These are phyloP conservation scores for Gastrophysa polygoni DNA, from an alignment of 2,888 invertebrate genomes.

Conservation along the genomic window DNA sequence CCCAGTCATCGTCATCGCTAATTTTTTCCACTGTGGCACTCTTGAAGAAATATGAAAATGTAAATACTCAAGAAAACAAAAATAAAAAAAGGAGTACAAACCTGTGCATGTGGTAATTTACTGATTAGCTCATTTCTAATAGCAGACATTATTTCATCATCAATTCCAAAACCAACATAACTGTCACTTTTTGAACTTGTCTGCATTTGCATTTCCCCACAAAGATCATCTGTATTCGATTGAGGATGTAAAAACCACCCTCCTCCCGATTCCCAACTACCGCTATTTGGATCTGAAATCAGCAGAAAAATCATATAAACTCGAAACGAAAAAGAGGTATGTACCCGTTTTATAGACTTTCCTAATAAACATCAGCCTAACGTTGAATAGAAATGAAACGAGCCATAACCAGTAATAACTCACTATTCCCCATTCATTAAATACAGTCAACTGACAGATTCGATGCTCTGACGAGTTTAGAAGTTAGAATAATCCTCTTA, in stretches of 20 bases:
- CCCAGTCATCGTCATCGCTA: conserved; percentile 55
- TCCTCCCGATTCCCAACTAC: conserved; percentile 47
- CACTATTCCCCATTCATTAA: no score
- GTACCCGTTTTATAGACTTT: no score
- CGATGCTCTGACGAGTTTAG: no score
- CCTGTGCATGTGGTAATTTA: conserved; percentile 73
- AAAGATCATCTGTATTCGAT: conserved; percentile 46
- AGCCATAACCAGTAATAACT: no score
- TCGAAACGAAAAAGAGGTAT: no score
- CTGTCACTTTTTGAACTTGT: conserved; percentile 40
- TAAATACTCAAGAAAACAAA: background rate
- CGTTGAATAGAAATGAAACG: no score
- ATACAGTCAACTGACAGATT: no score
- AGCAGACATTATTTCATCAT: conserved; percentile 74
- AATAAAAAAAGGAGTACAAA: conserved; percentile 38
- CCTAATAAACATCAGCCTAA: no score
- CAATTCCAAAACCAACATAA: conserved; percentile 66
- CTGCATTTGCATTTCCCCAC: conserved; percentile 47
- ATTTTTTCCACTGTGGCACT: conserved; percentile 50
- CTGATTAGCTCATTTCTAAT: conserved; percentile 72
- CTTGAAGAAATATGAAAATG: conserved; percentile 30
- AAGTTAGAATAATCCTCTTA: no score
- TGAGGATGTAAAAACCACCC: conserved; percentile 60
- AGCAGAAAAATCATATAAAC: no score
- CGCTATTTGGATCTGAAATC: conserved; percentile 18